Percentiles rank a stretch among this genome's conserved stretches.
Evolutionary conservation across 2,888 invertebrate species (phyloP).

Genomic region (Lasioglossum morio): DNA sequence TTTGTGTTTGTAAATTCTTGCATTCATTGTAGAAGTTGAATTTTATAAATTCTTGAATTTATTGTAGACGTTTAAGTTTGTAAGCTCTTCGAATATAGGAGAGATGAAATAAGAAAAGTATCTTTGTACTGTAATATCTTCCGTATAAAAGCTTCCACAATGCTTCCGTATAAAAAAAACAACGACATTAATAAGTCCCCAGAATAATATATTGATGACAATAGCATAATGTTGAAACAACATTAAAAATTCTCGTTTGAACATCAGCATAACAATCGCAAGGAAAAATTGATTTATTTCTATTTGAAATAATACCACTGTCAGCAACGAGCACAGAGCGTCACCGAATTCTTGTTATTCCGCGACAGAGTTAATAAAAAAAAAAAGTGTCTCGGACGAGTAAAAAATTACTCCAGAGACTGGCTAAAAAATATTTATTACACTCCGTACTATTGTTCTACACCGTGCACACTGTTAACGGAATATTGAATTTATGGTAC

Average conservation of each 20-base stretch:
- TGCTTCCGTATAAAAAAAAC: not conserved
- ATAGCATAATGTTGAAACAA: not conserved
- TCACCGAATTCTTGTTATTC: not conserved
- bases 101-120: not conserved
- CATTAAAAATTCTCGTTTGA: not conserved
- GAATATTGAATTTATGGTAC: conserved; percentile 13
- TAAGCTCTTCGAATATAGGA: not conserved
- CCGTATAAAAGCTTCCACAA: too few relatives aligned
- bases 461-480: not conserved
- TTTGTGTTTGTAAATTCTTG: not conserved
- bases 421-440: not conserved
- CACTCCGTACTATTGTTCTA: not conserved
- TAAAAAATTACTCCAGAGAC: not conserved
- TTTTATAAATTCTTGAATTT: not conserved
- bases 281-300: not conserved
- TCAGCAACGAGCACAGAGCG: too few relatives aligned
- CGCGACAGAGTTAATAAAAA: not conserved
- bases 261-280: not conserved
- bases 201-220: not conserved
- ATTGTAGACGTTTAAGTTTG: not conserved
- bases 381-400: not conserved
- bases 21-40: not conserved
- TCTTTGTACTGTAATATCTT: not conserved
- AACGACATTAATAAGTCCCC: not conserved
- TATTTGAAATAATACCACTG: not conserved